Conservation (phyloP, 64 coral and sea anemone genomes). For the Stylophora pistillata region DNA sequence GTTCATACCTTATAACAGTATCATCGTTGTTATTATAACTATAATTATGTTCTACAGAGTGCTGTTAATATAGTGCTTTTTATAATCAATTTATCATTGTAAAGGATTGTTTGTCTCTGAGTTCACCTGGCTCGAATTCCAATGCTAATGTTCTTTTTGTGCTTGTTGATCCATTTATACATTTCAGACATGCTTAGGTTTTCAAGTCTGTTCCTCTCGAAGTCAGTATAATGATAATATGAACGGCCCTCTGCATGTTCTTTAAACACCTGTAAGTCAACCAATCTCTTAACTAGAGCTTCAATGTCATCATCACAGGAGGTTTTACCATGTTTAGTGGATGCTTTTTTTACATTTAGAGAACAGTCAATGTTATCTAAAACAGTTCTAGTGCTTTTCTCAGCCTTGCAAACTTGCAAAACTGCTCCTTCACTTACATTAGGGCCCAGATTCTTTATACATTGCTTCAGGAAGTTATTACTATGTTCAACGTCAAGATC, state of each 20-base stretch:
- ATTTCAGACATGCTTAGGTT: conserved; percentile 2
- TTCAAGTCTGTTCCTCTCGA: not conserved
- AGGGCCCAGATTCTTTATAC: conserved; percentile 46
- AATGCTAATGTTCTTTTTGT: conserved; percentile 7
- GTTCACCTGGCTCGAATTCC: conserved; percentile 13
- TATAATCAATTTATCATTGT: no score
- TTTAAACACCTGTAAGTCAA: no score
- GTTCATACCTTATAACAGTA: no score
- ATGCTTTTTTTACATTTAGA: not conserved
- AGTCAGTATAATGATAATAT: conserved; percentile 28
- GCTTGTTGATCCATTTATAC: conserved; percentile 35
- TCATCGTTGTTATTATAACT: no score
- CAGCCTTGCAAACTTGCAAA: not conserved
- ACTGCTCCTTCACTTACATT: conserved; percentile 35
- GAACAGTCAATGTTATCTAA: no score
- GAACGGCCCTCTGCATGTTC: conserved; percentile 20
- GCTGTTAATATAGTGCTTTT: no score
- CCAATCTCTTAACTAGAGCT: no score
- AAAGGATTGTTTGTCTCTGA: no score
- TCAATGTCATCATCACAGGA: no score
- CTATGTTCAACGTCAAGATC: conserved; percentile 63
- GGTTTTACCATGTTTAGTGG: no score
- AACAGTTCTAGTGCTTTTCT: no score
- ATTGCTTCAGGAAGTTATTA: conserved; percentile 50
- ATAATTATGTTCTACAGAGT: no score